Conservation (phyloP, 2,797 vertebrate species). For the Sebastes umbrosus region DNA sequence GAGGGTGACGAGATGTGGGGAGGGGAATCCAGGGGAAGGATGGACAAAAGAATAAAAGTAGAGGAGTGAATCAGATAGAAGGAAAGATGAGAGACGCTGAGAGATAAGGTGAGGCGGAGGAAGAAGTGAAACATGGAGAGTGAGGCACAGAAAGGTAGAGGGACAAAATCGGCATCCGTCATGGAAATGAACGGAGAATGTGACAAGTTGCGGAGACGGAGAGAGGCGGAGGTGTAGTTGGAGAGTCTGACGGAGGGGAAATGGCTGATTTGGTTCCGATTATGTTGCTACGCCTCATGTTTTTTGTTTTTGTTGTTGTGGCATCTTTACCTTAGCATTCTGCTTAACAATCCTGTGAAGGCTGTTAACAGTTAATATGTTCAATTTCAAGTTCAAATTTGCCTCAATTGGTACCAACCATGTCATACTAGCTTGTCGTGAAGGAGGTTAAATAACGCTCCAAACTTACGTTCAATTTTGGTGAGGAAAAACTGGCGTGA, state of each 20-base stretch:
- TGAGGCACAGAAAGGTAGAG: constrained; percentile 2
- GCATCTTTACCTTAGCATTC: constrained; percentile 79
- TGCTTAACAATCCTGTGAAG: not conserved
- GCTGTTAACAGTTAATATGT: no score
- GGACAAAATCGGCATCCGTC: constrained; percentile 48
- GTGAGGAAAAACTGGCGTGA: rapidly evolving
- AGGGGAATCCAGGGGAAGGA: not conserved
- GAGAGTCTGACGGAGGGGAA: constrained; percentile 67
- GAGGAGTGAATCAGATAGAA: not conserved
- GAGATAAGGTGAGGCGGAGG: not conserved
- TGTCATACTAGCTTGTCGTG: no score
- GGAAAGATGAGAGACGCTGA: not conserved
- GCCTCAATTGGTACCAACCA: no score
- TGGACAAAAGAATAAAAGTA: constrained; percentile 2
- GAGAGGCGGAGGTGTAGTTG: not conserved
- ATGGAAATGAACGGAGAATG: constrained; percentile 44
- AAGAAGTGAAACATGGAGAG: not conserved
- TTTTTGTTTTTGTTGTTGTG: constrained; percentile 56
- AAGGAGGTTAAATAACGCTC: no score
- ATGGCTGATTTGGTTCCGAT: constrained; percentile 84
- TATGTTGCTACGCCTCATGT: constrained; percentile 76
- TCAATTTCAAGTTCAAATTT: no score
- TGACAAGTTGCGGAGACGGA: constrained; percentile 39
- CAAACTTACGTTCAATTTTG: rapidly evolving
- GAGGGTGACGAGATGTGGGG: constrained; percentile 49